phyloP scores from a whole-genome alignment of 1,140 invertebrate species.

The Subanguina moxae region DNA sequence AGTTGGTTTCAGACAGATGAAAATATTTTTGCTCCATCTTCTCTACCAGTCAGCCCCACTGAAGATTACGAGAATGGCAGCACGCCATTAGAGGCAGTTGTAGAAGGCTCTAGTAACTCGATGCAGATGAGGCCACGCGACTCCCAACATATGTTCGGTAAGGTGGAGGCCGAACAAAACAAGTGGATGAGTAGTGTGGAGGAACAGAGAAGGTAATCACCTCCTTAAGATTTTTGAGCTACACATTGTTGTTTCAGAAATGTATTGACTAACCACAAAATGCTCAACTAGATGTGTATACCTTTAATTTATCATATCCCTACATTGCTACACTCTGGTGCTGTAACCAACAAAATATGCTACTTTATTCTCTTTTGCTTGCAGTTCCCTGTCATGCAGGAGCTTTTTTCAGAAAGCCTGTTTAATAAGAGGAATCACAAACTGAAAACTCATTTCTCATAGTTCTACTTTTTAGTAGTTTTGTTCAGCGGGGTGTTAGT shows the following conservation, averaged over 20 bases:
- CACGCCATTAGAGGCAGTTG: conserved; percentile 4
- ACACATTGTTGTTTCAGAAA: conserved; percentile 62
- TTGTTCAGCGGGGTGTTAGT: too few species aligned
- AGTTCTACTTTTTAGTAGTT: too few species aligned
- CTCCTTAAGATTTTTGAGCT: too few species aligned
- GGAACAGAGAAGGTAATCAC: conserved; percentile 74
- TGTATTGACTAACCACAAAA: conserved; percentile 93
- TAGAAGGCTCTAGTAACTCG: neutral
- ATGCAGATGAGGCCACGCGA: conserved; percentile 25
- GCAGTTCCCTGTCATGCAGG: too few species aligned
- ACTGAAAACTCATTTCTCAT: too few species aligned
- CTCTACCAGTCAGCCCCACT: conserved; percentile 7
- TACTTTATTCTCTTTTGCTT: too few species aligned
- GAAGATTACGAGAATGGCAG: neutral
- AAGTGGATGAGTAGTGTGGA: conserved; percentile 60
- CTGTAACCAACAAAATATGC: too few species aligned
- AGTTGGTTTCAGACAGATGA: conserved; percentile 44
- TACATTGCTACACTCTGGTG: too few species aligned
- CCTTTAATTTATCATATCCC: too few species aligned
- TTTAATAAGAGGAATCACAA: too few species aligned
- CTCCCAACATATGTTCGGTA: conserved; percentile 66
- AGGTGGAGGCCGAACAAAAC: conserved; percentile 19
- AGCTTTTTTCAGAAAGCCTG: too few species aligned
- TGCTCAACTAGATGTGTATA: conserved; percentile 74
- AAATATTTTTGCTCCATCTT: conserved; percentile 45